These are phyloP conservation scores for Oreochromis mossambicus DNA, from an alignment of 2,797 vertebrate genomes.

Conservation along the genomic window DNA sequence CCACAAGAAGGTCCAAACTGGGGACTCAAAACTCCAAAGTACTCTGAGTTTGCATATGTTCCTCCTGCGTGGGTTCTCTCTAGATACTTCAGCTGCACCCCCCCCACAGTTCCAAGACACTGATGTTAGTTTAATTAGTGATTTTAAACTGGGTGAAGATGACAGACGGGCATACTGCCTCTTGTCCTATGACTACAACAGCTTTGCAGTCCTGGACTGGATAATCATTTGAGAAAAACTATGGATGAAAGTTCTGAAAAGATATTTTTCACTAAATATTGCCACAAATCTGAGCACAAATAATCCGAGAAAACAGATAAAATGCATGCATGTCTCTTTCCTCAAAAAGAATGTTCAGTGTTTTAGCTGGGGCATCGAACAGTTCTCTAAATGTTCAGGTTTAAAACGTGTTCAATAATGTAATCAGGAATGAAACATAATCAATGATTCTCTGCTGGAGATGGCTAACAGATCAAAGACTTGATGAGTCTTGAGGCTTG, in stretches of 20 bases:
- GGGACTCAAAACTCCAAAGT: not conserved
- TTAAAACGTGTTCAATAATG: conserved; percentile 9
- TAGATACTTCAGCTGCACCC: not conserved
- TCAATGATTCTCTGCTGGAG: not conserved
- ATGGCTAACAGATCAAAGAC: not conserved
- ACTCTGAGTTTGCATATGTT: fast-evolving
- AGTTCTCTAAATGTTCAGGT: not conserved
- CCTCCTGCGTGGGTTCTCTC: fast-evolving
- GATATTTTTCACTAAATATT: not conserved
- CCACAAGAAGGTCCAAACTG: not conserved
- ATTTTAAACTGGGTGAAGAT: not conserved
- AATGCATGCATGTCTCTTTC: not conserved
- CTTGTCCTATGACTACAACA: not conserved
- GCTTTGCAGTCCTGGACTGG: not conserved
- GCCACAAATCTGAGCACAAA: not conserved
- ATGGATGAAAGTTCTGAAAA: not conserved
- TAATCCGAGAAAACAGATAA: not conserved
- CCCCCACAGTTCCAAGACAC: not conserved
- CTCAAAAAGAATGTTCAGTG: not conserved
- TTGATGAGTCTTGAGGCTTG: not conserved
- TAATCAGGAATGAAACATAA: conserved; percentile 7
- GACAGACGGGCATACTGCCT: not conserved
- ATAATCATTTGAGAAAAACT: not conserved
- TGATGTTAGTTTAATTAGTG: not conserved
- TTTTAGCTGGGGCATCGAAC: not conserved